Conservation (phyloP, 2,797 vertebrate genomes). For the Periophthalmus magnuspinnatus region DNA sequence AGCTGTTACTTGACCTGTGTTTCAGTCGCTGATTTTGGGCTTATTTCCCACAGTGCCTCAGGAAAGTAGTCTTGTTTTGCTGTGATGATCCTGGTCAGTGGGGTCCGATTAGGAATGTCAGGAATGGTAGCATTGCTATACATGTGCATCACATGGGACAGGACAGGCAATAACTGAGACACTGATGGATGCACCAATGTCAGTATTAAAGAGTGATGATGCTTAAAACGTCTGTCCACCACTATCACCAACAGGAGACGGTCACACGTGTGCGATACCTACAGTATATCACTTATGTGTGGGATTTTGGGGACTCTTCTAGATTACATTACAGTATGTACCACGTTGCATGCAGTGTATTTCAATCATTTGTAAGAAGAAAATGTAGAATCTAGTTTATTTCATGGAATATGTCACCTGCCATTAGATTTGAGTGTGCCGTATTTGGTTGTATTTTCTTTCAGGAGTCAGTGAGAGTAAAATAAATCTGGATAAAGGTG, state of each 20-base stretch:
- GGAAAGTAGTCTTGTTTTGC: slow-evolving; percentile 68
- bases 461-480: slow-evolving; percentile 16
- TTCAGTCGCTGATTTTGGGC: not conserved
- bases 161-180: slow-evolving; percentile 42
- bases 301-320: not conserved
- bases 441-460: not conserved
- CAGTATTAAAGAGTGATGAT: slow-evolving; percentile 39
- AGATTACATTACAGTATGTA: not conserved
- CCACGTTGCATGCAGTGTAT: not conserved
- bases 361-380: not conserved
- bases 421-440: not conserved
- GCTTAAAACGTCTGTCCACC: slow-evolving; percentile 17
- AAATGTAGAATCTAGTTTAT: not conserved
- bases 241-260: not conserved
- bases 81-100: slow-evolving; percentile 46
- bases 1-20: slow-evolving; percentile 8
- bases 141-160: slow-evolving; percentile 45
- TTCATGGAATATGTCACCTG: not conserved
- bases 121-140: slow-evolving; percentile 62
- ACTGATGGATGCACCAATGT: slow-evolving; percentile 51
- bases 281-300: no score
- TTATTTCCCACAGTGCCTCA: slow-evolving; percentile 44
- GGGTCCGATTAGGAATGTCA: slow-evolving; percentile 67
- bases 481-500: slow-evolving; percentile 13
- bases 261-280: not conserved